phyloP scores from a whole-genome alignment of 92 coral and sea anemone genomes.

The Phenganax marumi region DNA sequence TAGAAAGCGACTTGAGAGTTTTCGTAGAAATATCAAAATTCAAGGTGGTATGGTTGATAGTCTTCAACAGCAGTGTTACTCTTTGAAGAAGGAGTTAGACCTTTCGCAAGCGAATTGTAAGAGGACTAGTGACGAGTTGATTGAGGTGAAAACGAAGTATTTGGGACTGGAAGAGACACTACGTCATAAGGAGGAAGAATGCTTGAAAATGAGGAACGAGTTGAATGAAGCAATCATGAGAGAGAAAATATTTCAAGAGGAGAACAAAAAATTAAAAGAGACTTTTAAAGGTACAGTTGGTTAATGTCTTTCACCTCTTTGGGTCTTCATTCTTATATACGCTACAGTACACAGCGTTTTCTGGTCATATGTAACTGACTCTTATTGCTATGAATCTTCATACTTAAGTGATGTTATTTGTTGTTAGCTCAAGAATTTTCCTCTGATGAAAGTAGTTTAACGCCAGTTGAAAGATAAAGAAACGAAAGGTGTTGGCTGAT shows the following conservation, averaged over 20 bases:
- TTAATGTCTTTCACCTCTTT: neutral
- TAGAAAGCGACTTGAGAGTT: constrained; percentile 71
- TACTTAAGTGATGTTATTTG: neutral
- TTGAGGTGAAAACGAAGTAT: constrained; percentile 67
- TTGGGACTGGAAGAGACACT: constrained; percentile 66
- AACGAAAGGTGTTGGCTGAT: neutral
- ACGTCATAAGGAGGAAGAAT: constrained; percentile 66
- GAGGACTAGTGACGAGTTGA: constrained; percentile 68
- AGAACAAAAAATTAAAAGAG: constrained; percentile 69
- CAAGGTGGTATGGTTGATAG: constrained; percentile 95
- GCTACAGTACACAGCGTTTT: too few relatives aligned
- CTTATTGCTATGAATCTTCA: too few relatives aligned
- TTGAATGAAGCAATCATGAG: constrained; percentile 72
- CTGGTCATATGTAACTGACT: too few relatives aligned
- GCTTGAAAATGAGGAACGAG: constrained; percentile 62
- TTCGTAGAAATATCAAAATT: constrained; percentile 75
- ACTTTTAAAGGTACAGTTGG: constrained; percentile 66
- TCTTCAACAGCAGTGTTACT: constrained; percentile 89
- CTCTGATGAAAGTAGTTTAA: constrained; percentile 28
- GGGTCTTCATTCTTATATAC: too few relatives aligned
- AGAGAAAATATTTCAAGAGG: constrained; percentile 68
- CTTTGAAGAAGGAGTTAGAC: constrained; percentile 74
- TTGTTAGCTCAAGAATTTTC: constrained; percentile 4
- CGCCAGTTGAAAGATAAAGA: constrained; percentile 30
- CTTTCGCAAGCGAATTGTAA: constrained; percentile 67